A percentile compares a stretch with the other conserved stretches of the same genome.
These are phyloP conservation scores for Callipepla squamata DNA, from an alignment of 2,113 vertebrate species.

Conservation along the genomic window DNA sequence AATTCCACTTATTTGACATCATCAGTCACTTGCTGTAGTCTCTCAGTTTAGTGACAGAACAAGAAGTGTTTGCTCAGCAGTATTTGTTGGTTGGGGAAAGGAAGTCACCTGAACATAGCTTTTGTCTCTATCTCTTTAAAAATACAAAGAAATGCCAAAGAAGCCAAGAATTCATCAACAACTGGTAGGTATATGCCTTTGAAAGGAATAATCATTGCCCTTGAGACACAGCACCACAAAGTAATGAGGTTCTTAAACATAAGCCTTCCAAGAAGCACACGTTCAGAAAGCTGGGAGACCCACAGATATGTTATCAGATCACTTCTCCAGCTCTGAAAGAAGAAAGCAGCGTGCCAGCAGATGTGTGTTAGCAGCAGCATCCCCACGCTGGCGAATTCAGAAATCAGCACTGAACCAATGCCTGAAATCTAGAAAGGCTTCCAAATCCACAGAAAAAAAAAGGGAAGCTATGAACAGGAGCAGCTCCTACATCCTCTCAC, in stretches of 20 bases:
- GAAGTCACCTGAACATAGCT: background rate
- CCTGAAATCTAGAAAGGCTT: background rate
- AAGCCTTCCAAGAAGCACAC: background rate
- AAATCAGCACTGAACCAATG: background rate
- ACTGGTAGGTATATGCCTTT: background rate
- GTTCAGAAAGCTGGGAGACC: background rate
- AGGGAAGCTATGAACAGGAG: background rate
- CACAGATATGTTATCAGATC: background rate
- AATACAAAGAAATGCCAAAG: background rate
- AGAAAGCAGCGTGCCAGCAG: background rate
- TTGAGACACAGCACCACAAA: fast-evolving
- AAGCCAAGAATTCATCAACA: background rate
- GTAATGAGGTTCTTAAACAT: background rate
- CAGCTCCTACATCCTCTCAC: background rate
- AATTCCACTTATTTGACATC: background rate
- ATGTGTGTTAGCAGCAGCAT: background rate
- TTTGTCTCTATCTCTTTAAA: background rate
- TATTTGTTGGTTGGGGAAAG: background rate
- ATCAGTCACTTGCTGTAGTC: background rate
- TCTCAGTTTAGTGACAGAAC: background rate
- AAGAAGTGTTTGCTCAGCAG: background rate
- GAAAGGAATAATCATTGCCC: background rate
- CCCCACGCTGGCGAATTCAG: background rate
- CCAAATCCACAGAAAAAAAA: background rate
- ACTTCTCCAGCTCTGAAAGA: background rate